A percentile compares a stretch with the other conserved stretches of the same genome.
Conservation (phyloP, 2,113 vertebrate genomes). For the Dolichallabes microphthalmus region DNA sequence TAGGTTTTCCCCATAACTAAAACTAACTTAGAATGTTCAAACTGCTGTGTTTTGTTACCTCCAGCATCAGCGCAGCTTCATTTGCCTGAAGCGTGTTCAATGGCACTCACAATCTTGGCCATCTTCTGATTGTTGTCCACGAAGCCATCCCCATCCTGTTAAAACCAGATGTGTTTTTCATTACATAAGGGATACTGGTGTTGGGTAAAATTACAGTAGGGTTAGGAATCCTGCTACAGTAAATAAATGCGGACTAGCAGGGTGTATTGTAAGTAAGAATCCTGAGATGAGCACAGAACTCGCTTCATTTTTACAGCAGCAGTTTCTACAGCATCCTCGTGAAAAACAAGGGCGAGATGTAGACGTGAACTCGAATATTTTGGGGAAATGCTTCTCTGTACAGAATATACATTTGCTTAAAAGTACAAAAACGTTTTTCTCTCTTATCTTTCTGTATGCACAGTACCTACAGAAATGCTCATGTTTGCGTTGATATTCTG, state of each 20-base stretch:
- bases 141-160: conserved; percentile 57
- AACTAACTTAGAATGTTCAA: neutral
- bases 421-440: neutral
- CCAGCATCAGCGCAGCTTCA: conserved; percentile 39
- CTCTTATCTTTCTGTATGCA: neutral
- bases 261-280: neutral
- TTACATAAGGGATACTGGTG: neutral
- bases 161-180: neutral
- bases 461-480: neutral
- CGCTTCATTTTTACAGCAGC: neutral
- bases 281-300: neutral
- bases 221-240: neutral
- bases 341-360: neutral
- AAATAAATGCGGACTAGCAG: neutral
- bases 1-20: neutral
- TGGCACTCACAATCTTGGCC: conserved; percentile 43
- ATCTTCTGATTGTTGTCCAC: conserved; percentile 49
- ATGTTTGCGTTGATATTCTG: neutral
- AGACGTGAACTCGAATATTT: neutral
- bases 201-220: neutral
- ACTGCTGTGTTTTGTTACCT: conserved; percentile 40
- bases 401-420: no score
- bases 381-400: no score
- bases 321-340: neutral
- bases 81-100: conserved; percentile 49